Evolutionary conservation across 2,888 invertebrate species (phyloP).

Genomic region (Drosophila vallismaia): DNA sequence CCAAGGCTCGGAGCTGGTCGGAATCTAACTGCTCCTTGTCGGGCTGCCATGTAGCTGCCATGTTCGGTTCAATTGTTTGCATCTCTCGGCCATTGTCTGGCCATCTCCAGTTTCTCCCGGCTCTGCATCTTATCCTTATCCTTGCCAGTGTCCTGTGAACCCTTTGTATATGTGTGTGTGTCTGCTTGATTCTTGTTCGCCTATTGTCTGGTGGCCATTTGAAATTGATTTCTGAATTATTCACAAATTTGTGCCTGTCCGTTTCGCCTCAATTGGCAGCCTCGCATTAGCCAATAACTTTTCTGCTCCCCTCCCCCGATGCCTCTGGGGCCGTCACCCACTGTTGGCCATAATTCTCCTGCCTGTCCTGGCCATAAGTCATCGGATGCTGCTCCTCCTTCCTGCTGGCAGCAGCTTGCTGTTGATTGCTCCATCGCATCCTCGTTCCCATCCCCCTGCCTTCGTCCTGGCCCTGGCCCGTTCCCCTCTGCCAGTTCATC

Average conservation of each 20-base stretch:
- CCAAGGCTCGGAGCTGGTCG: slow-evolving; percentile 34
- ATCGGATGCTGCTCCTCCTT: slow-evolving; percentile 49
- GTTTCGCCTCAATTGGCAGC: slow-evolving; percentile 58
- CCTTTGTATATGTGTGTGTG: slow-evolving; percentile 5
- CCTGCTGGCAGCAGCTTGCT: slow-evolving; percentile 52
- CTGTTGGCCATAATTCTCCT: slow-evolving; percentile 41
- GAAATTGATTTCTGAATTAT: slow-evolving; percentile 78
- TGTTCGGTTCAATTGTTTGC: slow-evolving; percentile 64
- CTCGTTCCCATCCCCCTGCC: slow-evolving; percentile 14
- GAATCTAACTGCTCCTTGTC: slow-evolving; percentile 55
- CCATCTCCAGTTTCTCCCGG: slow-evolving; percentile 10
- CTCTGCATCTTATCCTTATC: slow-evolving; percentile 33
- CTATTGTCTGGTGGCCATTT: slow-evolving; percentile 49
- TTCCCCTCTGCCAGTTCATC: slow-evolving; percentile 69
- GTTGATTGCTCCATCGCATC: slow-evolving; percentile 59
- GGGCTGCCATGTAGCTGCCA: slow-evolving; percentile 67
- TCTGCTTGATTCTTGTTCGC: slow-evolving; percentile 20
- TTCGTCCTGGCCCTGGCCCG: slow-evolving; percentile 11
- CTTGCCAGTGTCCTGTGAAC: neutral
- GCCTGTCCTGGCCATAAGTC: slow-evolving; percentile 53
- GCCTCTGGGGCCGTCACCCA: neutral
- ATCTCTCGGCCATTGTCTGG: slow-evolving; percentile 44
- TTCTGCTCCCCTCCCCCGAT: neutral
- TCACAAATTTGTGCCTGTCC: slow-evolving; percentile 48
- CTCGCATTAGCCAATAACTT: slow-evolving; percentile 66